phyloP scores from a whole-genome alignment of 2,113 vertebrate species.

The Mastomys natalensis region DNA sequence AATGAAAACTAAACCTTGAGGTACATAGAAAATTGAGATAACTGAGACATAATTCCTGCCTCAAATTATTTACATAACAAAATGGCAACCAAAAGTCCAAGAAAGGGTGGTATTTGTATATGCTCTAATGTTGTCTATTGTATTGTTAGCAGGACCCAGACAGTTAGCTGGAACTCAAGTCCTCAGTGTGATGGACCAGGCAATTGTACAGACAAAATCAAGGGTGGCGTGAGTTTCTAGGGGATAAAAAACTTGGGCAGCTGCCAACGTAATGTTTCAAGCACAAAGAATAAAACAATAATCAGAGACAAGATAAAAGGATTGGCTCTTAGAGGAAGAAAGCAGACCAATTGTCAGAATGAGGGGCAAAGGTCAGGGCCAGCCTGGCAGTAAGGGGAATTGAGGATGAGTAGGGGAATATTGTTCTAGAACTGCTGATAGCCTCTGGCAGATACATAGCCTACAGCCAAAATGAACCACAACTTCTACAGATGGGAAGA shows the following conservation, averaged over 20 bases:
- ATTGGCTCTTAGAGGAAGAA: constrained; percentile 66
- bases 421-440: constrained; percentile 55
- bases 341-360: constrained; percentile 66
- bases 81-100: constrained; percentile 18
- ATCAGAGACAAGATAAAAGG: constrained; percentile 69
- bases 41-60: neutral
- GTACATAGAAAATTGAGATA: constrained; percentile 16
- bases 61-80: constrained; percentile 17
- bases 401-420: constrained; percentile 48
- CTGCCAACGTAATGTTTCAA: constrained; percentile 62
- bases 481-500: neutral
- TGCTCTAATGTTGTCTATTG: neutral
- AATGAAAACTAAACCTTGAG: constrained; percentile 12
- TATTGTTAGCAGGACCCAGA: neutral
- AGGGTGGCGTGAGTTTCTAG: constrained; percentile 8
- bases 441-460: constrained; percentile 39
- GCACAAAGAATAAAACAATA: constrained; percentile 62
- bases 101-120: neutral
- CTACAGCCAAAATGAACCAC: constrained; percentile 46
- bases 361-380: constrained; percentile 55
- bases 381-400: constrained; percentile 62
- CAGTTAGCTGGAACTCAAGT: neutral
- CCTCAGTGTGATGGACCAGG: neutral
- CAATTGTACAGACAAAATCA: constrained; percentile 49
- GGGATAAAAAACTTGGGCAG: constrained; percentile 16